Evolutionary conservation across 2,888 invertebrate genomes (phyloP), one percentile per base, ranked within the genome.

Genomic region (Boloria selene): DNA sequence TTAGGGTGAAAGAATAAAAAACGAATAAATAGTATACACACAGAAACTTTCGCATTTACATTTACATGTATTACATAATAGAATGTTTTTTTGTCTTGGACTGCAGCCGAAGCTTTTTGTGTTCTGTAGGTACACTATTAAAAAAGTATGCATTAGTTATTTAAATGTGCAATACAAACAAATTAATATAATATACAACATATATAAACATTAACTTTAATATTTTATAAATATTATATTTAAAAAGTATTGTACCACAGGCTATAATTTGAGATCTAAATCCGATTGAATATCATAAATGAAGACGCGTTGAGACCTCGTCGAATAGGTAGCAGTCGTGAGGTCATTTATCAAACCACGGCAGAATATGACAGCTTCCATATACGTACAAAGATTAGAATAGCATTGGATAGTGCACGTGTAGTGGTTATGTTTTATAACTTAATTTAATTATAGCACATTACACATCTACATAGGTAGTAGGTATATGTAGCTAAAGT

Each of bases 211-310:
- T 38, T 38, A 70, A 71, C 13, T 17, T 13, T 50, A 50, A 18
- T 49, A 26, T 26, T 13, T 26, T 13, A n/a, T 17, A 62, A 18
- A 45, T 17, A 17, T 5, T 13, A 14, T 13, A n/a, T 22, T n/a
- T 38, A 18, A 13, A 3, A 3, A 62, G 26, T 31, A 50, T 66
- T 70, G 65, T 61, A 66, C 70, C 70, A 68, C 42, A 65, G 47
- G n/a, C 61, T 61, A 63, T 26, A 58, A 65, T 70, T 64, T 55
- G 69, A 83, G 82, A 83, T 86, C 82, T 79, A 80, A 80, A 82
- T 82, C 74, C 79, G 80, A 81, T 86, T 84, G 86, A 86, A 88
- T 86, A 88, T 84, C 84, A 82, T 79, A 87, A 85, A 87, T 86
- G 85, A 87, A 88, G 87, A 87, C 79, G 82, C 75, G 81, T 83